phyloP scores from a whole-genome alignment of 2,113 vertebrate genomes.

The Hucho hucho region DNA sequence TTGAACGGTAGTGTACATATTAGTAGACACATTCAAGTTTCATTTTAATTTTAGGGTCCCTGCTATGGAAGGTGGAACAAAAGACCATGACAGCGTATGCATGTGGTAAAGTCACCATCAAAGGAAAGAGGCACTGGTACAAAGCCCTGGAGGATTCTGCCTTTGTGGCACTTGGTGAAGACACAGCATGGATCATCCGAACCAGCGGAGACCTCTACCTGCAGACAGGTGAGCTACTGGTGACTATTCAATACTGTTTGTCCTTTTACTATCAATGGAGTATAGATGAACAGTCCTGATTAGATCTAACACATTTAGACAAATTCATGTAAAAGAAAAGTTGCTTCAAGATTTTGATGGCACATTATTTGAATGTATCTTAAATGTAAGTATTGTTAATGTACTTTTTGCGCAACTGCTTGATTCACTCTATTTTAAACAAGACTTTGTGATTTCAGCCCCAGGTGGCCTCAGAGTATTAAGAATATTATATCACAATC shows the following conservation, averaged over 20 bases:
- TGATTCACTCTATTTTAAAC: too few relatives aligned
- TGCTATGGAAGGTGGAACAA: slow-evolving; percentile 98
- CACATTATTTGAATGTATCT: too few relatives aligned
- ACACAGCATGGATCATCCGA: slow-evolving; percentile 93
- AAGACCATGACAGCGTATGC: slow-evolving; percentile 92
- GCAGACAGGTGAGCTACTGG: slow-evolving; percentile 79
- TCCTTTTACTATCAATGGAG: too few relatives aligned
- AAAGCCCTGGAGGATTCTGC: slow-evolving; percentile 88
- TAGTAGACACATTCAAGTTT: not conserved
- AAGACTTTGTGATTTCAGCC: not conserved
- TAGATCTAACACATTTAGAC: too few relatives aligned
- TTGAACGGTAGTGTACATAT: too few relatives aligned
- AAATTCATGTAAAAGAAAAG: too few relatives aligned
- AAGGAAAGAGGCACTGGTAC: slow-evolving; percentile 95
- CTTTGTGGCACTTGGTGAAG: slow-evolving; percentile 89
- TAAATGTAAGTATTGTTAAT: too few relatives aligned
- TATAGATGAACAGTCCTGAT: too few relatives aligned
- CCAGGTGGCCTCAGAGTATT: not conserved
- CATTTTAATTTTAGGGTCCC: slow-evolving; percentile 73
- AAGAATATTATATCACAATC: too few relatives aligned
- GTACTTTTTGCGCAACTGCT: too few relatives aligned
- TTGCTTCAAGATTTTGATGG: too few relatives aligned
- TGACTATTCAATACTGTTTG: too few relatives aligned
- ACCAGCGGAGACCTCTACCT: slow-evolving; percentile 94
- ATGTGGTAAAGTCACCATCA: slow-evolving; percentile 90